phyloP scores from a whole-genome alignment of 2,888 invertebrate genomes.

The Hymenopus coronatus region DNA sequence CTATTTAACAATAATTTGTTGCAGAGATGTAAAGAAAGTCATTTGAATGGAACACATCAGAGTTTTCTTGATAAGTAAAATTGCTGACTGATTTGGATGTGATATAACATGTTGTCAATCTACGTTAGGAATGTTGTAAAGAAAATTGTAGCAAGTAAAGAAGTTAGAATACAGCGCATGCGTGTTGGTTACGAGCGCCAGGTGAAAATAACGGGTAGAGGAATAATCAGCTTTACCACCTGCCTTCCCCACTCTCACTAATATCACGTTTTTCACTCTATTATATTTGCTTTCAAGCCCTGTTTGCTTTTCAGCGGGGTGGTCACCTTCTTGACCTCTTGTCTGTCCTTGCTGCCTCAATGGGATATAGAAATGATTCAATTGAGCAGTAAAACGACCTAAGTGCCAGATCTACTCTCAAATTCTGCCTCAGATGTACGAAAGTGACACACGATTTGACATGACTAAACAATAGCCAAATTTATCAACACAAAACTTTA shows the following conservation, averaged over 20 bases:
- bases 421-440: too few species aligned
- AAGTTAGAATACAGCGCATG: neutral
- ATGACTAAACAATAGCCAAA: too few species aligned
- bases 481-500: too few species aligned
- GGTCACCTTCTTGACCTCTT: neutral
- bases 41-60: too few species aligned
- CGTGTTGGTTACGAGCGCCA: neutral
- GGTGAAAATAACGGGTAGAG: neutral
- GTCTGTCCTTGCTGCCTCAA: neutral
- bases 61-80: too few species aligned
- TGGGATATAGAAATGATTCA: neutral
- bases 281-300: neutral
- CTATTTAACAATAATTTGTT: too few species aligned
- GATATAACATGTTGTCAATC: too few species aligned
- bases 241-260: neutral
- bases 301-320: neutral
- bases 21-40: too few species aligned
- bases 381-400: neutral
- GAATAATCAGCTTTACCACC: neutral
- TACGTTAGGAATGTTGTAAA: too few species aligned
- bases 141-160: too few species aligned
- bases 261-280: neutral
- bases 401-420: neutral
- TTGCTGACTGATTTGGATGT: too few species aligned
- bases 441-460: too few species aligned